These are phyloP conservation scores for Folsomia manolachei DNA, from an alignment of 2,888 invertebrate genomes.

Conservation along the genomic window DNA sequence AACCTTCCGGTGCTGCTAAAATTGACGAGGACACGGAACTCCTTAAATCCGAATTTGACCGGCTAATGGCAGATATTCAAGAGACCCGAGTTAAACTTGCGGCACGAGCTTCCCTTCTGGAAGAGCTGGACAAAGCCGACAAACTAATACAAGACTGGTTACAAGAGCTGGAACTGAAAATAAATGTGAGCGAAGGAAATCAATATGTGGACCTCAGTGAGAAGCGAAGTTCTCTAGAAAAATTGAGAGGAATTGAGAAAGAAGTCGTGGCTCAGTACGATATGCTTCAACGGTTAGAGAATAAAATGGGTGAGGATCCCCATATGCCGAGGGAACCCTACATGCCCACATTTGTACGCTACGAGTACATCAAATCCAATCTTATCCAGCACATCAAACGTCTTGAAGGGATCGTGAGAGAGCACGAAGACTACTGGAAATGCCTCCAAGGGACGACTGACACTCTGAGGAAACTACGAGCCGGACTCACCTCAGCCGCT, in stretches of 20 bases:
- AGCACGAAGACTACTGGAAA: conserved; percentile 83
- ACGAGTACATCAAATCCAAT: conserved; percentile 64
- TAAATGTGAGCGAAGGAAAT: conserved; percentile 65
- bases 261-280: conserved; percentile 79
- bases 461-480: conserved; percentile 75
- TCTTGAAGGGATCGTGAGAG: conserved; percentile 73
- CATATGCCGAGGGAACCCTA: conserved; percentile 64
- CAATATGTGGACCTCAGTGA: conserved; percentile 82
- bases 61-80: conserved; percentile 75
- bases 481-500: conserved; percentile 78
- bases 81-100: conserved; percentile 72
- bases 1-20: conserved; percentile 79
- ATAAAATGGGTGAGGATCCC: conserved; percentile 68
- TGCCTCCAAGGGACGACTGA: conserved; percentile 78
- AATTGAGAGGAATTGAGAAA: conserved; percentile 75
- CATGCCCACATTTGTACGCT: conserved; percentile 68
- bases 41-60: conserved; percentile 85
- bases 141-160: conserved; percentile 82
- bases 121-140: conserved; percentile 76
- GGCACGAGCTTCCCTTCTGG: conserved; percentile 71
- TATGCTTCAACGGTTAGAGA: conserved; percentile 71
- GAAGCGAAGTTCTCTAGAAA: conserved; percentile 83
- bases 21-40: conserved; percentile 89
- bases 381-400: conserved; percentile 34
- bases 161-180: conserved; percentile 79